Conservation (phyloP, 2,113 vertebrate species). For the mouse (Mus musculus) region DNA sequence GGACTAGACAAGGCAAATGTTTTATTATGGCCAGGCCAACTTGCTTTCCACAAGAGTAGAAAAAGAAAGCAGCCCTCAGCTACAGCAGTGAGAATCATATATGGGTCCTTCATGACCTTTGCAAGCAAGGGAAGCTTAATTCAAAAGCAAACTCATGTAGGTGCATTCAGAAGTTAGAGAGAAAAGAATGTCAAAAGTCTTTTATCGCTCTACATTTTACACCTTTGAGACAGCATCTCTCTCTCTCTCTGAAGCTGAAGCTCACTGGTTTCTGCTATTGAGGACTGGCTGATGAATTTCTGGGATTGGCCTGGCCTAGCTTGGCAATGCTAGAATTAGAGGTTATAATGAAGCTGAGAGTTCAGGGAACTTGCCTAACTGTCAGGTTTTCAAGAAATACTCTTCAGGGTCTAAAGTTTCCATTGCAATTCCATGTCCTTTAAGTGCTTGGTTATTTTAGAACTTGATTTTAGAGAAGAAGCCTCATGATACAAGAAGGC, state of each 20-base stretch:
- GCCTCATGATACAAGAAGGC: background rate
- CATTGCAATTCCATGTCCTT: background rate
- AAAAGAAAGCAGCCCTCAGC: background rate
- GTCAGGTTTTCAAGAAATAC: no score
- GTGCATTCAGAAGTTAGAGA: background rate
- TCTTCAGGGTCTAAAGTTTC: background rate
- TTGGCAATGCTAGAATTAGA: background rate
- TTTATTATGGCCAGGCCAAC: background rate
- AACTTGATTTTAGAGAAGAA: slow-evolving; percentile 10
- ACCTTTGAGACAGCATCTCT: background rate
- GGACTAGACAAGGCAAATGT: background rate
- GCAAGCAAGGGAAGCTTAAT: background rate
- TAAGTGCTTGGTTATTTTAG: slow-evolving; percentile 13
- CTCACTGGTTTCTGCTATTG: background rate
- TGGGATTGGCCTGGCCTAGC: background rate
- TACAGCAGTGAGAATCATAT: no score
- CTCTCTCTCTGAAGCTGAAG: background rate
- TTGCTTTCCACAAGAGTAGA: background rate
- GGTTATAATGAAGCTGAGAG: background rate
- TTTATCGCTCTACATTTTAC: no score
- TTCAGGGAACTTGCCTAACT: background rate
- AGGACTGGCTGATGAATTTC: background rate
- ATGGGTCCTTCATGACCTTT: background rate
- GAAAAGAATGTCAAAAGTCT: background rate
- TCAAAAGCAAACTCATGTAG: background rate